Conservation (phyloP, 92 coral and sea anemone genomes). For the Heteractis magnifica region DNA sequence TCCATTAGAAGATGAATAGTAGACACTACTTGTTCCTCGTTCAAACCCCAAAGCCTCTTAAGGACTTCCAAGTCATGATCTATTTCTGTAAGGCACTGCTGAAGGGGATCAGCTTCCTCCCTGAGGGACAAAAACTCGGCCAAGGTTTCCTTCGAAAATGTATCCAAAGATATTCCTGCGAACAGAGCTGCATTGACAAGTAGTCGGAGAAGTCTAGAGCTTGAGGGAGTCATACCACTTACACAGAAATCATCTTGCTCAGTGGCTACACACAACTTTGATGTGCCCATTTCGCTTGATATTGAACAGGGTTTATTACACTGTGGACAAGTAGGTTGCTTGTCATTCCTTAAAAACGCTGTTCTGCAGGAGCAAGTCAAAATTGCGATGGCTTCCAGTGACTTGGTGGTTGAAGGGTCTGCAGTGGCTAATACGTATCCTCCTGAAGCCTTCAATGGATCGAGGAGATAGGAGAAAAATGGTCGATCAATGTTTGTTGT, state of each 20-base stretch:
- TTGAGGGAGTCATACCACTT: constrained; percentile 47
- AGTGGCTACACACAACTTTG: neutral
- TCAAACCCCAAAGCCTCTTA: constrained; percentile 31
- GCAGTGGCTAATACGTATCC: constrained; percentile 18
- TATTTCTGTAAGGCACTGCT: constrained; percentile 36
- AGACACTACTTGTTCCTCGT: constrained; percentile 40
- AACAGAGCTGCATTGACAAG: constrained; percentile 57
- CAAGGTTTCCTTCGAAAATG: constrained; percentile 16
- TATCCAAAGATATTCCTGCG: constrained; percentile 56
- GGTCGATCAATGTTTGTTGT: constrained; percentile 13
- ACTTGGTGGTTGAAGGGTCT: neutral
- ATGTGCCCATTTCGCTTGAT: neutral
- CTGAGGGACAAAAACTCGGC: constrained; percentile 2
- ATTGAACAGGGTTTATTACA: constrained; percentile 13
- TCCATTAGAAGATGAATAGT: constrained; percentile 52
- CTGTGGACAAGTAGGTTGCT: constrained; percentile 12
- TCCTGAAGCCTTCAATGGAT: constrained; percentile 19
- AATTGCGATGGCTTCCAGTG: neutral
- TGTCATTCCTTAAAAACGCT: constrained; percentile 16
- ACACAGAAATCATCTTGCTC: constrained; percentile 28
- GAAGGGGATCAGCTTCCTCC: constrained; percentile 13
- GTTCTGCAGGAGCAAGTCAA: constrained; percentile 32
- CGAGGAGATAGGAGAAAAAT: constrained; percentile 32
- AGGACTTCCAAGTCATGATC: constrained; percentile 42
- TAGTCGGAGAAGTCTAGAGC: constrained; percentile 51